phyloP scores from a whole-genome alignment of 2,888 invertebrate genomes.

The Drosophila suboccidentalis region DNA sequence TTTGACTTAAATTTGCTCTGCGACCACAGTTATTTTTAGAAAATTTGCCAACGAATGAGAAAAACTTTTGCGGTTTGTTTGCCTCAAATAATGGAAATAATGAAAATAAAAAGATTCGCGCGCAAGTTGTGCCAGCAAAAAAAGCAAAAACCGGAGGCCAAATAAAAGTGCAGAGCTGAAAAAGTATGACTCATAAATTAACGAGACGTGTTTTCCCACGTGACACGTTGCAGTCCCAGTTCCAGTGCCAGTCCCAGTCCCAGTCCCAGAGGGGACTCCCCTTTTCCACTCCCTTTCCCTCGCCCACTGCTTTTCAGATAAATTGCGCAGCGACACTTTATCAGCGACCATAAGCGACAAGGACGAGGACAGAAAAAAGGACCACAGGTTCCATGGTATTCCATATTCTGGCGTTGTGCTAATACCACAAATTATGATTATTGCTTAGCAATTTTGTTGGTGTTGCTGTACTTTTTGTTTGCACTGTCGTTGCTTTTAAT shows the following conservation, averaged over 20 bases:
- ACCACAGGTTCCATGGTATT: slow-evolving; percentile 5
- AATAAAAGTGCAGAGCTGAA: slow-evolving; percentile 44
- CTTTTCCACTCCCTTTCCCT: too few species aligned
- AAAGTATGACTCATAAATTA: slow-evolving; percentile 64
- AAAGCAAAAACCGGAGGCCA: slow-evolving; percentile 11
- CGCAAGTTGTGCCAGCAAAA: slow-evolving; percentile 16
- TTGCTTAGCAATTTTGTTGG: slow-evolving; percentile 66
- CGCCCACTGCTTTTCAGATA: slow-evolving; percentile 45
- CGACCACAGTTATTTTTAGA: slow-evolving; percentile 40
- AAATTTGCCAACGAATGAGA: slow-evolving; percentile 17
- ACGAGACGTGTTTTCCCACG: slow-evolving; percentile 59
- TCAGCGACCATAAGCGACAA: slow-evolving; percentile 51
- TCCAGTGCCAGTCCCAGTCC: slow-evolving; percentile 3
- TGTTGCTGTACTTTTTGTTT: slow-evolving; percentile 25
- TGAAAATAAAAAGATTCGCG: slow-evolving; percentile 24
- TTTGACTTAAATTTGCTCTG: slow-evolving; percentile 24
- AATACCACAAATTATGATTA: slow-evolving; percentile 77
- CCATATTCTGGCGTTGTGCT: slow-evolving; percentile 26
- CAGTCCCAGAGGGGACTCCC: background rate
- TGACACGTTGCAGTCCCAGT: slow-evolving; percentile 61
- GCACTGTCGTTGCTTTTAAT: slow-evolving; percentile 44
- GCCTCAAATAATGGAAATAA: slow-evolving; percentile 46
- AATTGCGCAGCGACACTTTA: slow-evolving; percentile 76
- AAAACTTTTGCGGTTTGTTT: slow-evolving; percentile 56
- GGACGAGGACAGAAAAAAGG: slow-evolving; percentile 12